A percentile compares a stretch with the other conserved stretches of the same genome.
These are phyloP conservation scores for Doris montereyensis DNA, from an alignment of 2,888 invertebrate genomes.

Conservation along the genomic window DNA sequence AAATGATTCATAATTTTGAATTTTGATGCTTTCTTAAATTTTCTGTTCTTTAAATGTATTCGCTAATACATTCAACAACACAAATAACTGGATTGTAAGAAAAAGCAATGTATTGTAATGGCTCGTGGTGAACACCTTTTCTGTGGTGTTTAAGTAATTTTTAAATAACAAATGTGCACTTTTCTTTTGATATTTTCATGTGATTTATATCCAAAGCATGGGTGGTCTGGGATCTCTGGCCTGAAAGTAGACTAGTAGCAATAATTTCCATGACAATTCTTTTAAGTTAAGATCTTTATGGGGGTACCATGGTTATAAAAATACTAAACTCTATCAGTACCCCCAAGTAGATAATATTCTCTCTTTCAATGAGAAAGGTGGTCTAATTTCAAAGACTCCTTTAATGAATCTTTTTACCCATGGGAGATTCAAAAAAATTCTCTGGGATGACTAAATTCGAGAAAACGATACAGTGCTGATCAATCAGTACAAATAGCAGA, in stretches of 20 bases:
- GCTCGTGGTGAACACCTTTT: no score
- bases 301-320: neutral
- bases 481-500: slow-evolving; percentile 5
- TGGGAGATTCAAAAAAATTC: neutral
- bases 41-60: no score
- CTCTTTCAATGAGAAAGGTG: neutral
- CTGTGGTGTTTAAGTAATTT: no score
- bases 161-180: neutral
- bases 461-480: neutral
- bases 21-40: no score
- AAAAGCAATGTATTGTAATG: no score
- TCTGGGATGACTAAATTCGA: neutral
- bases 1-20: no score
- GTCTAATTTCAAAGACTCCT: neutral
- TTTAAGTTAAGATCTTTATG: neutral
- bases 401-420: neutral
- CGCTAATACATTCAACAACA: no score
- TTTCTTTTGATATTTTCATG: neutral
- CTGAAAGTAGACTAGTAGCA: neutral
- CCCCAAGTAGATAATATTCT: neutral
- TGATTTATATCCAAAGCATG: neutral
- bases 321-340: neutral
- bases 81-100: no score
- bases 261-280: neutral
- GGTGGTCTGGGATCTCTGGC: neutral